Conservation (phyloP, 1,140 invertebrate genomes). For the Octopus sinensis region DNA sequence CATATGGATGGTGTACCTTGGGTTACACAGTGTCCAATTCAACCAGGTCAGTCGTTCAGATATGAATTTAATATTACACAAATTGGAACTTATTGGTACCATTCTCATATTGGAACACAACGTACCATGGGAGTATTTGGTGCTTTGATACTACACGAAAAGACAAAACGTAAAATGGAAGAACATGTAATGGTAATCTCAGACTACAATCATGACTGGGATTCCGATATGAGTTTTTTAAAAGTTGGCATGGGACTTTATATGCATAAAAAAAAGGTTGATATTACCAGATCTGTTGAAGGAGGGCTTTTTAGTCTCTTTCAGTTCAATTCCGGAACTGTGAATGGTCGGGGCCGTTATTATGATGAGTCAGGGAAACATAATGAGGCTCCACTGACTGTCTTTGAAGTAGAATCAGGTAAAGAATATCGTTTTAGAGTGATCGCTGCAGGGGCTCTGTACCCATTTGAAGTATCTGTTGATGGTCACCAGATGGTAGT, state of each 20-base stretch:
- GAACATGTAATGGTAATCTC: conserved; percentile 40
- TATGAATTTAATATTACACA: conserved; percentile 13
- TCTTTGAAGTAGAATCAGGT: conserved; percentile 37
- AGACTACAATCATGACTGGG: conserved; percentile 39
- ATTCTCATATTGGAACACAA: conserved; percentile 31
- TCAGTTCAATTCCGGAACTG: conserved; percentile 24
- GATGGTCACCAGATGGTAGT: conserved; percentile 62
- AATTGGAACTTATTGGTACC: conserved; percentile 34
- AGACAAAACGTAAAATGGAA: conserved; percentile 27
- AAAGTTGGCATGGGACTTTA: conserved; percentile 53
- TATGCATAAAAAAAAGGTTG: conserved; percentile 26
- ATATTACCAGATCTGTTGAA: conserved; percentile 1
- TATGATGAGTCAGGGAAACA: conserved; percentile 63
- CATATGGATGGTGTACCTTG: conserved; percentile 46
- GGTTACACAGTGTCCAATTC: conserved; percentile 46
- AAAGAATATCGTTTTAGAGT: conserved; percentile 44
- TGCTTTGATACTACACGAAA: conserved; percentile 32
- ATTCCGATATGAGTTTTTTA: conserved; percentile 31
- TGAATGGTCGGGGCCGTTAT: conserved; percentile 31
- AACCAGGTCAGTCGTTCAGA: conserved; percentile 55
- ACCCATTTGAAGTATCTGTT: conserved; percentile 64
- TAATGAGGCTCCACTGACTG: conserved; percentile 30
- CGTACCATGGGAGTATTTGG: conserved; percentile 36
- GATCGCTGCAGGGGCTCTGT: conserved; percentile 36
- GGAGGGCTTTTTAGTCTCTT: conserved; percentile 23